Conservation (phyloP, 2,113 vertebrate genomes). For the Ranitomeya imitator region DNA sequence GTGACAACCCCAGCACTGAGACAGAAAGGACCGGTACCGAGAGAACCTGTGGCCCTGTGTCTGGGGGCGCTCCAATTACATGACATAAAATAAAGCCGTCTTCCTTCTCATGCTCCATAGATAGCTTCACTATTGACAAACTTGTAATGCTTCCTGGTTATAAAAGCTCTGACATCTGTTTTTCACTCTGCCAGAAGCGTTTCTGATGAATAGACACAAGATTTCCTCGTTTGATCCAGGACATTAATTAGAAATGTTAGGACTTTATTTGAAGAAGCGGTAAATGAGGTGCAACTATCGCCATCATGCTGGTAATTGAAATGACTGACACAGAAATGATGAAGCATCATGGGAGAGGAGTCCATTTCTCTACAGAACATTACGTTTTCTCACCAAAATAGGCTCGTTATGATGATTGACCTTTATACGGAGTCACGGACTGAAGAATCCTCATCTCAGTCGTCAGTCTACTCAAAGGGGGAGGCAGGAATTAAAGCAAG, state of each 20-base stretch:
- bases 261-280: not conserved
- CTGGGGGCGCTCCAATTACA: too few relatives aligned
- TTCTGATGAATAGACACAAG: not conserved
- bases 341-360: not conserved
- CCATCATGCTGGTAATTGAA: slow-evolving; percentile 41
- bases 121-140: not conserved
- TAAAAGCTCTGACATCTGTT: slow-evolving; percentile 11
- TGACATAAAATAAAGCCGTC: not conserved
- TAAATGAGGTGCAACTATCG: slow-evolving; percentile 24
- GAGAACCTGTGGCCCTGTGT: too few relatives aligned
- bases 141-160: not conserved
- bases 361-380: slow-evolving; percentile 6
- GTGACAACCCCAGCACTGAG: too few relatives aligned
- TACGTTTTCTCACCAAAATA: not conserved
- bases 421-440: not conserved
- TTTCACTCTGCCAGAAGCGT: not conserved
- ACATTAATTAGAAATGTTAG: slow-evolving; percentile 43
- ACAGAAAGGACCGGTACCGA: too few relatives aligned
- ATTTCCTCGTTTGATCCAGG: slow-evolving; percentile 22
- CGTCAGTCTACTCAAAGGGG: not conserved
- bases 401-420: not conserved
- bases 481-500: not conserved
- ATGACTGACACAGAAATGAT: slow-evolving; percentile 40
- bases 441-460: not conserved
- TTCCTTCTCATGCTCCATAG: not conserved